Base-by-base conservation (phyloP, 2,797 vertebrate species). In the Hoplostethus atlanticus region DNA sequence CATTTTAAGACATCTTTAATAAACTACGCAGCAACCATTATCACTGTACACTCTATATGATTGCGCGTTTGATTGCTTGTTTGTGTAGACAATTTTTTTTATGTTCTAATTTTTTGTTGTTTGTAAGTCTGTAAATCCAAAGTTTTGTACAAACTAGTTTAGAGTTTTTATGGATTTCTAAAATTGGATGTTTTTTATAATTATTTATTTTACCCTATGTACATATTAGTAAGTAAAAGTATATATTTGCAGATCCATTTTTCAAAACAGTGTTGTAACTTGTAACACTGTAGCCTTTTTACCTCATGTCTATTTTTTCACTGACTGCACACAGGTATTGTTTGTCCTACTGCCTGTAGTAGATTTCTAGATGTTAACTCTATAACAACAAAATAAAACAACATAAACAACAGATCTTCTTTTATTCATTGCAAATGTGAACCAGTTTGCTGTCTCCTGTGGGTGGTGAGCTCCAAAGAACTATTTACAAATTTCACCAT, bases 151-250 rank as follows among this genome's bases (percentile, higher is more conserved):
- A 95, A 95, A 95, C 79, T 95, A 95, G 93, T 85, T 90, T 83
- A 76, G 88, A 85, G 79, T 93, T 95, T 95, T 93, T 87, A 86
- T 88, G 82, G 81, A 91, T 93, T 94, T 92, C 92, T 94, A 94
- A 95, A 94, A 93, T 92, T 89, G 65, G 91, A 94, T 95, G 93
- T 91, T 95, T 93, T 96, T 95, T 93, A 96, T 96, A 93, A 96
- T 95, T 97, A 98, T 98, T 98, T 98, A 98, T 98, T 97, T 96
- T 88, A 93, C 92, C 87, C 92, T 93, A 92, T 97, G 96, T 98
- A 96, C 92, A 97, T 97, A 96, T 96, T 96, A 96, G 96, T 89
- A 87, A 92, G 89, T 92, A 93, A 96, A 95, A 95, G 92, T 96
- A 96, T 97, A 97, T 97, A 97, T 96, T 96, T 96, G 92, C 93